Conservation (phyloP, 2,888 invertebrate genomes). For the Patella ulyssiponensis region DNA sequence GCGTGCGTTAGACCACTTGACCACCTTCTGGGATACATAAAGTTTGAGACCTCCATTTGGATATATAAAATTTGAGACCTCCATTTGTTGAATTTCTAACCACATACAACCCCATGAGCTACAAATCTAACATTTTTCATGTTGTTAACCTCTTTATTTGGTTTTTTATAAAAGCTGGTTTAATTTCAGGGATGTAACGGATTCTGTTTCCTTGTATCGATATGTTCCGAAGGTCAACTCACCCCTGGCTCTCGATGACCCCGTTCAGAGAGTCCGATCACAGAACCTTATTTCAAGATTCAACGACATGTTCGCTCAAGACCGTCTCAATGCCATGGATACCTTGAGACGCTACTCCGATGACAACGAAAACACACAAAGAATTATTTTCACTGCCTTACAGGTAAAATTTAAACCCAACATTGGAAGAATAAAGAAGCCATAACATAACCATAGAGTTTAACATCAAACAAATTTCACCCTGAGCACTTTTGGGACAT, state of each 20-base stretch:
- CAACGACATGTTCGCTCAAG: slow-evolving; percentile 70
- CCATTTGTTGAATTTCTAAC: background rate
- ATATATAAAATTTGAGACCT: no score
- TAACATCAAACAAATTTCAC: no score
- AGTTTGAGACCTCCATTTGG: no score
- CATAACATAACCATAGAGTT: no score
- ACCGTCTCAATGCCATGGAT: slow-evolving; percentile 71
- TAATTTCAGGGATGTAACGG: slow-evolving; percentile 42
- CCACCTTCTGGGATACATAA: no score
- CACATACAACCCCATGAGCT: background rate
- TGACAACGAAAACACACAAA: slow-evolving; percentile 71
- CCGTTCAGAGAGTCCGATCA: slow-evolving; percentile 68
- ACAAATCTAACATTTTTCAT: background rate
- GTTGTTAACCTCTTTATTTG: background rate
- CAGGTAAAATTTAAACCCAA: slow-evolving; percentile 52
- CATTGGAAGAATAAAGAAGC: no score
- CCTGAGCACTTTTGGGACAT: no score
- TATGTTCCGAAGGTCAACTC: slow-evolving; percentile 64
- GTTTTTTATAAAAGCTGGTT: background rate
- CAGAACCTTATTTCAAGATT: slow-evolving; percentile 67
- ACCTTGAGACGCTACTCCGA: slow-evolving; percentile 66
- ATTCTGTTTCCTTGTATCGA: slow-evolving; percentile 50
- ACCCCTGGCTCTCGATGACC: slow-evolving; percentile 66
- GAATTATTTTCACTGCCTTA: slow-evolving; percentile 68
- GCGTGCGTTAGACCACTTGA: no score